Conservation (phyloP, 2,113 vertebrate genomes). For the Scolopax mira region DNA sequence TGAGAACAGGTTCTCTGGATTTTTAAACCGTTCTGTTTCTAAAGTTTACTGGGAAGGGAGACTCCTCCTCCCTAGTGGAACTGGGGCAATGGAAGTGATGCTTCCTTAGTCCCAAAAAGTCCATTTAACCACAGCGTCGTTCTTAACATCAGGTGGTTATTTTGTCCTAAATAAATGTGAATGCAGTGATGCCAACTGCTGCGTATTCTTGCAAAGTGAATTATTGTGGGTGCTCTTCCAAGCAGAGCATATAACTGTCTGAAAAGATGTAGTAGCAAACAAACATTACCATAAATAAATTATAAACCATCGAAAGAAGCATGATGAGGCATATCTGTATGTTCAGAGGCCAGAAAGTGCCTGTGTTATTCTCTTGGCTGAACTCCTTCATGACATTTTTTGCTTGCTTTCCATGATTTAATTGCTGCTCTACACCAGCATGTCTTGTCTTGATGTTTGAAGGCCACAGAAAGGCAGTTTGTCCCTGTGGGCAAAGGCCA, state of each 20-base stretch:
- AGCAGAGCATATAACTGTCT: background rate
- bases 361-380: rapidly evolving
- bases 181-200: background rate
- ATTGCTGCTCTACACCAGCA: background rate
- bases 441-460: background rate
- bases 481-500: rapidly evolving
- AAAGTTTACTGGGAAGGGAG: background rate
- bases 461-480: background rate
- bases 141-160: background rate
- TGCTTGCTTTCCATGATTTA: background rate
- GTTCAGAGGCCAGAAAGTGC: background rate
- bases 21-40: background rate
- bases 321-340: background rate
- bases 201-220: background rate
- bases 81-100: background rate
- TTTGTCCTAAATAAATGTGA: background rate
- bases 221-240: background rate
- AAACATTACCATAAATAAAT: background rate
- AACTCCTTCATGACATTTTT: background rate
- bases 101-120: background rate
- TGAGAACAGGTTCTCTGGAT: background rate
- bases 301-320: background rate
- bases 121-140: background rate
- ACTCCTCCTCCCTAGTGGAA: background rate
- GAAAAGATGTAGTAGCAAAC: background rate